These are phyloP conservation scores for Drosophila fulvimacula DNA, from an alignment of 2,888 invertebrate species.

Conservation along the genomic window DNA sequence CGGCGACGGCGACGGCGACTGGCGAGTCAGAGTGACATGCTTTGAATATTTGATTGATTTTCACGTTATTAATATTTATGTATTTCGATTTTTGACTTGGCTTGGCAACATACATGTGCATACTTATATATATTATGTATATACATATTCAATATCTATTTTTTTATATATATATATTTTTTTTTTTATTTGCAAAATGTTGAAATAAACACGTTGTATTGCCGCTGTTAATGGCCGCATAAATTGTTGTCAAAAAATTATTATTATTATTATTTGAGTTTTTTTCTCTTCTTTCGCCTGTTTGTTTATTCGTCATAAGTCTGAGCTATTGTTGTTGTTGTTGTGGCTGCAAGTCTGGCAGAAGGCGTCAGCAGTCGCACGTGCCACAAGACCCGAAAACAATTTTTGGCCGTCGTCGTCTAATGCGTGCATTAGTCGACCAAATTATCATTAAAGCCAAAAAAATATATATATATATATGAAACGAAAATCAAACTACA, in stretches of 20 bases:
- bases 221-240: slow-evolving; percentile 74
- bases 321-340: slow-evolving; percentile 20
- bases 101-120: slow-evolving; percentile 3
- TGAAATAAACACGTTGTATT: slow-evolving; percentile 77
- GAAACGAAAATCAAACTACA: slow-evolving; percentile 58
- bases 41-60: slow-evolving; percentile 78
- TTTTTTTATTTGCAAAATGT: slow-evolving; percentile 57
- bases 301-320: slow-evolving; percentile 70
- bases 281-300: slow-evolving; percentile 23
- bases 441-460: slow-evolving; percentile 61
- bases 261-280: slow-evolving; percentile 50
- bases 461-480: slow-evolving; percentile 49
- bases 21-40: slow-evolving; percentile 45
- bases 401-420: slow-evolving; percentile 42
- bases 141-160: slow-evolving; percentile 10
- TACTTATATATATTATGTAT: slow-evolving; percentile 5
- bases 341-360: slow-evolving; percentile 16
- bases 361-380: slow-evolving; percentile 54
- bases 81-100: slow-evolving; percentile 35
- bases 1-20: not conserved
- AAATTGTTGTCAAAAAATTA: slow-evolving; percentile 73
- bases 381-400: slow-evolving; percentile 54
- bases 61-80: slow-evolving; percentile 69
- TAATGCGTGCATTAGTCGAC: slow-evolving; percentile 62
- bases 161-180: slow-evolving; percentile 6